Evolutionary conservation across 1,140 invertebrate genomes (phyloP).

Genomic region (Drosophila insularis): DNA sequence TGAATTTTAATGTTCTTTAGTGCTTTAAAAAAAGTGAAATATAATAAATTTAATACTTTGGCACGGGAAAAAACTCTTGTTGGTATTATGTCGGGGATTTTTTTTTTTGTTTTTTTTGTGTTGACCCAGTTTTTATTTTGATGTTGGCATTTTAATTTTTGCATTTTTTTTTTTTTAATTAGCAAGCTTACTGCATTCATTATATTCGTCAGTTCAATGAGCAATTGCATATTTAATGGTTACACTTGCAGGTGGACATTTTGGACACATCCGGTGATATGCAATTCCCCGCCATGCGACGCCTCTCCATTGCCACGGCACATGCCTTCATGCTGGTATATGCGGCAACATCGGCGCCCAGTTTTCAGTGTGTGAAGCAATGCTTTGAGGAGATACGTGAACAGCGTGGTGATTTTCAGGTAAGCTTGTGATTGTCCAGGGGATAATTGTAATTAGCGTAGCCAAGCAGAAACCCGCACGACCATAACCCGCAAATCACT

Average conservation of each 20-base stretch:
- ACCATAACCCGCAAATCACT: conserved; percentile 1
- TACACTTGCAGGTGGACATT: conserved; percentile 88
- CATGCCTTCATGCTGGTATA: conserved; percentile 96
- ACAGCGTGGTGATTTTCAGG: conserved; percentile 89
- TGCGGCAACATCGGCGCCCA: conserved; percentile 89
- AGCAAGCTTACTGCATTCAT: neutral
- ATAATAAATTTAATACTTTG: too few relatives aligned
- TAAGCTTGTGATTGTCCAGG: conserved; percentile 69
- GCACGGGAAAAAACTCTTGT: too few relatives aligned
- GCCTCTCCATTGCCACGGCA: conserved; percentile 93
- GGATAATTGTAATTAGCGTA: conserved; percentile 57
- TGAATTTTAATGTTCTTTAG: too few relatives aligned
- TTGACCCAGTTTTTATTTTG: conserved; percentile 6
- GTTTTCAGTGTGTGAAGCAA: conserved; percentile 90
- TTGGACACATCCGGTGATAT: conserved; percentile 93
- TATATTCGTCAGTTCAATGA: neutral
- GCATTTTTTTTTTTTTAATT: neutral
- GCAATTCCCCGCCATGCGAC: conserved; percentile 93
- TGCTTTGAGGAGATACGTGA: conserved; percentile 93
- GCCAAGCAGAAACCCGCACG: neutral
- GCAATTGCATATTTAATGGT: conserved; percentile 15
- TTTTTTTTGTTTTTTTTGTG: too few relatives aligned
- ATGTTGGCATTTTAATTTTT: neutral
- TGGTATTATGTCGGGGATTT: too few relatives aligned
- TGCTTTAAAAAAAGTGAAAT: too few relatives aligned